Conservation (phyloP, 2,888 invertebrate genomes). For the Strigamia transsilvanica region DNA sequence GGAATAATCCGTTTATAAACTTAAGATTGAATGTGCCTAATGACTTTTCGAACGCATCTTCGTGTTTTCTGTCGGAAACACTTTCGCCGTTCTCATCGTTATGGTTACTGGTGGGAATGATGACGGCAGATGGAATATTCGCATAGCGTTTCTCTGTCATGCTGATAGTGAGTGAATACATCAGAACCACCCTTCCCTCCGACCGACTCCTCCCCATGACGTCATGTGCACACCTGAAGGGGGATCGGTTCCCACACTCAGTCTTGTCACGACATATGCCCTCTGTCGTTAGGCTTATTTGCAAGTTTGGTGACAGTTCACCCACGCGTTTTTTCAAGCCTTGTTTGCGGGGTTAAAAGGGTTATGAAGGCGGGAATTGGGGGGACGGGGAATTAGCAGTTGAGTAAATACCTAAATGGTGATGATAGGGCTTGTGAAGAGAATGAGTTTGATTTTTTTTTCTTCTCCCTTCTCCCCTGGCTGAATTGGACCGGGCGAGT, state of each 20-base stretch:
- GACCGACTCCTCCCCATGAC: background rate
- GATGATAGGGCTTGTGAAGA: too few species aligned
- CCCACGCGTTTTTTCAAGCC: conserved; percentile 17
- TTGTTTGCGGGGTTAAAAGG: background rate
- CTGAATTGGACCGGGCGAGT: background rate
- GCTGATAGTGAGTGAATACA: background rate
- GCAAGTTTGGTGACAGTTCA: conserved; percentile 19
- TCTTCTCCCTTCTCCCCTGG: background rate
- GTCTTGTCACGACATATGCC: background rate
- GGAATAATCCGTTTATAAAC: too few species aligned
- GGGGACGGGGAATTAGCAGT: background rate
- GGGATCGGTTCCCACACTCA: conserved; percentile 23
- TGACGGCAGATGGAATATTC: conserved; percentile 4
- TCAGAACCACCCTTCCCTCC: background rate
- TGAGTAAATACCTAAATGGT: background rate
- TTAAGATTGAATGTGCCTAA: too few species aligned
- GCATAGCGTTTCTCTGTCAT: background rate
- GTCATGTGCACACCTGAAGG: conserved; percentile 17
- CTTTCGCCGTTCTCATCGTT: background rate
- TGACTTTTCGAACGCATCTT: too few species aligned
- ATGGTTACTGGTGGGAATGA: background rate
- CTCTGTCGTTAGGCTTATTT: background rate
- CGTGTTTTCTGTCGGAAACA: too few species aligned
- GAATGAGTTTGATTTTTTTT: background rate
- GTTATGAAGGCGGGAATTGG: background rate